Evolutionary conservation across 2,113 vertebrate species (phyloP), one percentile per base, ranked within the genome.

Genomic region (Coracopsis vasa): DNA sequence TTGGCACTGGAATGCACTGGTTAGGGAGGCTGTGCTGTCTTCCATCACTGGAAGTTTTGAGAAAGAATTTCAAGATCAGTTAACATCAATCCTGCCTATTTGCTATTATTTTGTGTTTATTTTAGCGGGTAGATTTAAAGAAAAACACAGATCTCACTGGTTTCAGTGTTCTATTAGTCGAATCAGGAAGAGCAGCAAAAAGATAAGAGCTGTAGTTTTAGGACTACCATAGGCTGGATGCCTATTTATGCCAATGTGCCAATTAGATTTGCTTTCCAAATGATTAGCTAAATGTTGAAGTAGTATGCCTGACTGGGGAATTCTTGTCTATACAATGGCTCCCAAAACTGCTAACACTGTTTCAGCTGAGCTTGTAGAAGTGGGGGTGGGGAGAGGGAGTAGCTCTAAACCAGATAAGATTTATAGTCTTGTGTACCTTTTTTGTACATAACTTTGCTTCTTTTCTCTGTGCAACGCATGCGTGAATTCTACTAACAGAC

Each of bases 181-280:
- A 69, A 79, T 33, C 10, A 47, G 12, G 33, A 11, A 70, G 70
- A 66, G 24, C 23, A 64, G 23, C 51, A 81, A 13, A 45, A 53
- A 60, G 8, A 4, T 29, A 74, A 62, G 71, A 67, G 24, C 35
- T 62, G 42, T 53, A 51, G 16, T 62, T 91, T 75, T 69, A 77
- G 50, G 48, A 35, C 13, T 77, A 42, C 47, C 29, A 14, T 35
- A 61, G 77, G 2, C 21, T 41, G 41, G 9, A 64, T 39, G 16
- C 7, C 71, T 56, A 44, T 82, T 90, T 88, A 77, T 88, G 75
- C 31, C 24, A 47, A 69, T 17, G 17, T 50, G 58, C 24, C 23
- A 45, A 47, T 64, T 65, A 70, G 27, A 85, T 56, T 70, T 82
- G 28, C 58, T 75, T 82, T 88, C 51, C 23, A 89, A 91, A 89